Evolutionary conservation across 2,797 vertebrate species (phyloP).

Genomic region (Eremophila alpestris): DNA sequence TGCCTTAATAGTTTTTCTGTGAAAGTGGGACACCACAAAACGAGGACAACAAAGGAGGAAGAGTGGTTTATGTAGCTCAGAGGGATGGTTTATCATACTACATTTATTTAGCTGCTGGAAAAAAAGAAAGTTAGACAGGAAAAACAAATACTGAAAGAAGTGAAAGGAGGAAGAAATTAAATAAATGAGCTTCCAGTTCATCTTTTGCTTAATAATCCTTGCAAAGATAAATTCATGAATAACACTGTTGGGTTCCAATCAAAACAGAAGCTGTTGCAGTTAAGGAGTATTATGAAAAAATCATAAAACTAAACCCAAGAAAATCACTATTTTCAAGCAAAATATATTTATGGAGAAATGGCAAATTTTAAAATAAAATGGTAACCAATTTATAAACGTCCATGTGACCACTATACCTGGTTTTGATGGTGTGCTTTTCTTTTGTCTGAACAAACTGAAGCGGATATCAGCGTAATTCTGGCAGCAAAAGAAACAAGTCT

Average conservation of each 20-base stretch:
- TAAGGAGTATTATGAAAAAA: not conserved
- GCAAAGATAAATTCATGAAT: not conserved
- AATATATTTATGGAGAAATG: not conserved
- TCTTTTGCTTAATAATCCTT: not conserved
- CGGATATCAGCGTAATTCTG: not conserved
- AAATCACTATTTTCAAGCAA: not conserved
- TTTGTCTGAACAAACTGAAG: not conserved
- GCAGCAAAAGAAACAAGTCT: not conserved
- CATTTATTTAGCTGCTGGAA: not conserved
- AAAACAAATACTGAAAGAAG: not conserved
- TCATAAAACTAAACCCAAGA: not conserved
- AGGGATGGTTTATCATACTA: not conserved
- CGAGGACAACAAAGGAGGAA: not conserved
- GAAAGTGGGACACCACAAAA: not conserved
- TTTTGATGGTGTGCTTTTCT: not conserved
- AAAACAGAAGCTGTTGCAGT: not conserved
- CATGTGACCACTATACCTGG: not conserved
- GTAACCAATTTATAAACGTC: not conserved
- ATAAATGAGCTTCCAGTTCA: not conserved
- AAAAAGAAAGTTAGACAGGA: not conserved
- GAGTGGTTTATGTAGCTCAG: not conserved
- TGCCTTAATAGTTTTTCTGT: not conserved
- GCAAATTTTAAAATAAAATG: not conserved
- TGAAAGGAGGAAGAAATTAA: not conserved
- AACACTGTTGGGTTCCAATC: fast-evolving